Evolutionary conservation across 2,888 invertebrate species (phyloP).

Genomic region (Drosophila mettleri): DNA sequence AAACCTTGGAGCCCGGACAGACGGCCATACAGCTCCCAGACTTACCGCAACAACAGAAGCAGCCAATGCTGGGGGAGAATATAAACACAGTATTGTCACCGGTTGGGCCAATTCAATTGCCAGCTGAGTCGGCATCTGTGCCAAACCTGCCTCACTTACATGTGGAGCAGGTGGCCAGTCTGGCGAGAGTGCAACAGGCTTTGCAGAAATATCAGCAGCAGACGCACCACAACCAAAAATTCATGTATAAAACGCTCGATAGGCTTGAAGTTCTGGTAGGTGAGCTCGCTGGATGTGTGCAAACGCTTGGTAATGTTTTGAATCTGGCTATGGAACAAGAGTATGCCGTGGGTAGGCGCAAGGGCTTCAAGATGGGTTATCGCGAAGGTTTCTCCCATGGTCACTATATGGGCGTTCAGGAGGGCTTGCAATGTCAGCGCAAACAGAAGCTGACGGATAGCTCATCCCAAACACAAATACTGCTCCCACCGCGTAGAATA

Average conservation of each 20-base stretch:
- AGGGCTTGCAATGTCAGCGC: constrained; percentile 36
- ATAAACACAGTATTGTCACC: constrained; percentile 29
- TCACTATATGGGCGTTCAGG: constrained; percentile 64
- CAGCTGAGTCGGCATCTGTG: constrained; percentile 23
- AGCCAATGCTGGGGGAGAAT: background rate
- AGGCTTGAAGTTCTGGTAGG: constrained; percentile 30
- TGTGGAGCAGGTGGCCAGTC: constrained; percentile 50
- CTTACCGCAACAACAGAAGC: background rate
- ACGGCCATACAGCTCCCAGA: constrained; percentile 30
- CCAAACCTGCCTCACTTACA: constrained; percentile 54
- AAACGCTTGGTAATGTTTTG: constrained; percentile 56
- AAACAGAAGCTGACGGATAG: constrained; percentile 2
- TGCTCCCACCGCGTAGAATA: background rate
- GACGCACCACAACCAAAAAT: constrained; percentile 8
- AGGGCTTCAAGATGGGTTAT: constrained; percentile 61
- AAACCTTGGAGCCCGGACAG: constrained; percentile 22
- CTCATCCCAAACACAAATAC: constrained; percentile 21
- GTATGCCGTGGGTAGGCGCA: constrained; percentile 51
- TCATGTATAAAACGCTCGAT: constrained; percentile 22
- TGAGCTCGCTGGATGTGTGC: constrained; percentile 50
- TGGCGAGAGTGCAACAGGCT: constrained; percentile 51
- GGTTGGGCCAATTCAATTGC: constrained; percentile 48
- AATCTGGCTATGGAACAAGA: constrained; percentile 68
- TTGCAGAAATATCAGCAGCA: constrained; percentile 39
- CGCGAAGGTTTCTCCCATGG: constrained; percentile 64